Evolutionary conservation across 2,797 vertebrate species (phyloP).

Genomic region (Chiroxiphia lanceolata): DNA sequence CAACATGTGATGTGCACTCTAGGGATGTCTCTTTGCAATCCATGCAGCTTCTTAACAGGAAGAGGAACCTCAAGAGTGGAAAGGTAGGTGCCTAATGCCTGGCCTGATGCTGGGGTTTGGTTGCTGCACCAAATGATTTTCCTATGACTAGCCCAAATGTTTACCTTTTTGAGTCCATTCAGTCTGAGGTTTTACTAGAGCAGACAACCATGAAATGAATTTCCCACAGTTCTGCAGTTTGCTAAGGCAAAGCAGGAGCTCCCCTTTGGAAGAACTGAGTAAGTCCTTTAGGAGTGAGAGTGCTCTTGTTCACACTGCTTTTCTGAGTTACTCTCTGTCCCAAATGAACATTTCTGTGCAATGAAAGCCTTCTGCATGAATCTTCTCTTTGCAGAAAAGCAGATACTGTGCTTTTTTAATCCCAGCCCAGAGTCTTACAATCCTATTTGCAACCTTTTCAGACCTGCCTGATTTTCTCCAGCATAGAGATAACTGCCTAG

Average conservation of each 20-base stretch:
- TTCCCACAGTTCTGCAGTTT: neutral
- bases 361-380: neutral
- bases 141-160: neutral
- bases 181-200: neutral
- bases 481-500: neutral
- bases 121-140: slow-evolving; percentile 6
- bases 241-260: neutral
- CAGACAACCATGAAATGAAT: slow-evolving; percentile 6
- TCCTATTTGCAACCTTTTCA: neutral
- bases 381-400: neutral
- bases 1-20: neutral
- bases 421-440: neutral
- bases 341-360: neutral
- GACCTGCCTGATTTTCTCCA: neutral
- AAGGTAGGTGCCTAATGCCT: neutral
- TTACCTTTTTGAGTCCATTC: neutral
- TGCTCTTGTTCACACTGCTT: neutral
- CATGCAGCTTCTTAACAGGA: neutral
- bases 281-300: neutral
- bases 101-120: neutral
- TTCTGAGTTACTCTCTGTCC: neutral
- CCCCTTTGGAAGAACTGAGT: neutral
- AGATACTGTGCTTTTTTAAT: neutral
- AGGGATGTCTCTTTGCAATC: neutral
- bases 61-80: neutral